phyloP scores from a whole-genome alignment of 1,140 invertebrate species.

The Notospermus geniculatus region DNA sequence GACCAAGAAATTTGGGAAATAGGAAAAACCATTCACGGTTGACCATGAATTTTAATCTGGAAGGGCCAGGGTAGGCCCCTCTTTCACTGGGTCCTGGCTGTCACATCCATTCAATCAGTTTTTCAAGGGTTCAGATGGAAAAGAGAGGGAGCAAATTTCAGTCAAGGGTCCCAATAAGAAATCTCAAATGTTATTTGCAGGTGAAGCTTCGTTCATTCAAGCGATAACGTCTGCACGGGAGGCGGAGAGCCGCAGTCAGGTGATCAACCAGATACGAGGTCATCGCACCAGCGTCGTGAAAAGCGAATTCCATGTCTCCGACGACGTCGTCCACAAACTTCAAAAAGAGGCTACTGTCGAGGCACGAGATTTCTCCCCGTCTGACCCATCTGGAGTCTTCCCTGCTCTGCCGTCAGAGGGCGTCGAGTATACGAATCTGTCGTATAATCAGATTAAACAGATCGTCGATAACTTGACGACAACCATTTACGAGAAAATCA shows the following conservation, averaged over 20 bases:
- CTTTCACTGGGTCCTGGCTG: no score
- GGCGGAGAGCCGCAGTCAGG: not conserved
- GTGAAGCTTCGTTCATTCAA: conserved; percentile 8
- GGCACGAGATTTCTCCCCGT: conserved; percentile 6
- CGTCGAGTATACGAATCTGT: conserved; percentile 41
- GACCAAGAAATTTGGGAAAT: no score
- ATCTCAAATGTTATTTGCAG: not conserved
- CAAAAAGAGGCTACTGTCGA: conserved; percentile 1
- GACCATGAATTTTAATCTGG: no score
- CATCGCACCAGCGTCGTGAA: not conserved
- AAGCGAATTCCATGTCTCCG: conserved; percentile 2
- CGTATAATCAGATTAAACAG: conserved; percentile 44
- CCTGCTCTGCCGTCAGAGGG: conserved; percentile 41
- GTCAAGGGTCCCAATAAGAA: no score
- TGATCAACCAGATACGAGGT: conserved; percentile 1
- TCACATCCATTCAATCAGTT: no score
- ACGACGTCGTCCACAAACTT: not conserved
- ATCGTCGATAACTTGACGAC: conserved; percentile 48
- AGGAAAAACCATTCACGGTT: no score
- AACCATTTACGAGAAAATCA: conserved; percentile 41
- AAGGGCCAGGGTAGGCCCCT: no score
- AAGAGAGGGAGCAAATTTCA: no score
- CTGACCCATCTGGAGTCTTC: not conserved
- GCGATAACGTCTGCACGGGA: not conserved
- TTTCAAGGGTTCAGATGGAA: no score